These are phyloP conservation scores for Clarias macrocephalus DNA, from an alignment of 2,113 vertebrate genomes.

Conservation along the genomic window DNA sequence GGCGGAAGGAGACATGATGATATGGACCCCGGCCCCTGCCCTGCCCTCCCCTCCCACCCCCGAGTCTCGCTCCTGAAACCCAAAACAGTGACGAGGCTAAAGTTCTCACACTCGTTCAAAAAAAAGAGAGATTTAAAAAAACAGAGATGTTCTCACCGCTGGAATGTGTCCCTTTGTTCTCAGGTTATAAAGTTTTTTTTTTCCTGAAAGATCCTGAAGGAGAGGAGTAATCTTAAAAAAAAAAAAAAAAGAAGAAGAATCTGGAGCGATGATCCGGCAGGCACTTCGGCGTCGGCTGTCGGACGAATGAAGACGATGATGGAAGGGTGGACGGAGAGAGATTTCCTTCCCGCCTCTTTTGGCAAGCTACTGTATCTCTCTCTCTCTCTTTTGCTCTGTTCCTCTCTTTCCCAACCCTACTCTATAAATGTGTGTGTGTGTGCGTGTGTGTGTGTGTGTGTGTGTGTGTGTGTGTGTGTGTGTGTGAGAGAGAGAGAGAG, in stretches of 20 bases:
- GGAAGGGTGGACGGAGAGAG: constrained; percentile 60
- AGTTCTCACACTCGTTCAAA: constrained; percentile 52
- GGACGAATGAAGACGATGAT: constrained; percentile 60
- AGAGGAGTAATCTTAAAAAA: constrained; percentile 29
- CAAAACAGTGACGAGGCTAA: constrained; percentile 49
- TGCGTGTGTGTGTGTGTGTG: constrained; percentile 60
- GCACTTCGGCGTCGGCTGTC: constrained; percentile 60
- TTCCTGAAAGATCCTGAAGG: constrained; percentile 22
- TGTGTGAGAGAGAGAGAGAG: constrained; percentile 50
- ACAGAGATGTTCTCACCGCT: constrained; percentile 4
- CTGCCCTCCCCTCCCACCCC: constrained; percentile 61
- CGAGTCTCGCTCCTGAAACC: constrained; percentile 56
- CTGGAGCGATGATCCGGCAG: constrained; percentile 69
- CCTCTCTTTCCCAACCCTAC: constrained; percentile 67
- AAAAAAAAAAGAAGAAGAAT: constrained; percentile 33
- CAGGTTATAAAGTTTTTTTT: constrained; percentile 46
- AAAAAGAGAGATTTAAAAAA: constrained; percentile 5
- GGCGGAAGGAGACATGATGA: constrained; percentile 38
- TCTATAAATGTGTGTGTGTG: constrained; percentile 59
- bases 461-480: constrained; percentile 53
- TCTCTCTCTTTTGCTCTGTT: constrained; percentile 45
- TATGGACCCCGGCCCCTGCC: constrained; percentile 16
- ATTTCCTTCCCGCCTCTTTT: constrained; percentile 73
- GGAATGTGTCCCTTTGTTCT: not conserved
- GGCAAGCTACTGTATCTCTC: constrained; percentile 60